Evolutionary conservation across 1,140 invertebrate genomes (phyloP).

Genomic region (Lepidurus couesii): DNA sequence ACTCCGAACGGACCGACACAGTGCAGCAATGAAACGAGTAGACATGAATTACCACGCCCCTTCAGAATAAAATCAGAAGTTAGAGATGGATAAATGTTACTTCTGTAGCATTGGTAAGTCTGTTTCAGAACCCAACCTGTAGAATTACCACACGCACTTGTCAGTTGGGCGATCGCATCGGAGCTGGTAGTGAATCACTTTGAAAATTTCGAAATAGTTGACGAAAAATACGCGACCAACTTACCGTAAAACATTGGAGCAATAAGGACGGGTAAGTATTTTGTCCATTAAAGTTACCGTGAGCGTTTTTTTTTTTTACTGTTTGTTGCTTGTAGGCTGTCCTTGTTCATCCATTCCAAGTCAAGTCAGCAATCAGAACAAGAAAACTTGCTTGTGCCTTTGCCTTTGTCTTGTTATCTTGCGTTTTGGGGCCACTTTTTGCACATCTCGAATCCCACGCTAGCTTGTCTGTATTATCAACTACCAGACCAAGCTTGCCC

Average conservation of each 20-base stretch:
- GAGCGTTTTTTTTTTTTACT: not conserved
- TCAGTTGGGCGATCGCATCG: too few species aligned
- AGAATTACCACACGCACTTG: not conserved
- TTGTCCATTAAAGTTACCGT: not conserved
- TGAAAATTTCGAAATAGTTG: not conserved
- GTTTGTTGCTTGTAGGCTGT: constrained; percentile 12
- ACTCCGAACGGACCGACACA: too few species aligned
- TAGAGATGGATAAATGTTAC: too few species aligned
- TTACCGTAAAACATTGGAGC: not conserved
- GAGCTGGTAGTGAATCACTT: not conserved
- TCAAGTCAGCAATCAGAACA: not conserved
- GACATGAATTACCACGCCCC: too few species aligned
- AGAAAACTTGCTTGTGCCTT: not conserved
- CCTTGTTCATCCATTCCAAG: not conserved
- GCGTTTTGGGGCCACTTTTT: constrained; percentile 1
- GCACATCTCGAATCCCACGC: not conserved
- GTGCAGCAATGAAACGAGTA: too few species aligned
- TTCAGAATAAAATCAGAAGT: too few species aligned
- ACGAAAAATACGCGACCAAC: not conserved
- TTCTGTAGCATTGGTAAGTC: too few species aligned
- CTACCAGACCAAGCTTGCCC: not conserved
- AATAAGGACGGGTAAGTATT: constrained; percentile 4
- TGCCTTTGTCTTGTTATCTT: not conserved
- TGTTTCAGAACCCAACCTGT: not conserved
- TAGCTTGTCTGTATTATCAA: not conserved